Evolutionary conservation across 2,113 vertebrate genomes (phyloP).

Genomic region (Pedetes capensis): DNA sequence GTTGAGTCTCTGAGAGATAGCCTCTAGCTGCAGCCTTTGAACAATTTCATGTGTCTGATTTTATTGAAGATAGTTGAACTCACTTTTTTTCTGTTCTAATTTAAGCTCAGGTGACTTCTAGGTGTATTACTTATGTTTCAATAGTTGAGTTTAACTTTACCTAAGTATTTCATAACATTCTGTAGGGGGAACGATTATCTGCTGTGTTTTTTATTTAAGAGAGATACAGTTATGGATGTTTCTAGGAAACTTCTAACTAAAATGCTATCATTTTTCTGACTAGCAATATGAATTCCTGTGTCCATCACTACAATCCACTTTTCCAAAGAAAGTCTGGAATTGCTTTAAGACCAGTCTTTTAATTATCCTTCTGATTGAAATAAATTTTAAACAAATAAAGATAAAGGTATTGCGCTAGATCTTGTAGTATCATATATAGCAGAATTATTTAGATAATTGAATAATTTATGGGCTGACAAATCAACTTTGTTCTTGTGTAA

Average conservation of each 20-base stretch:
- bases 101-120: background rate
- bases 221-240: background rate
- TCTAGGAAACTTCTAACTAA: background rate
- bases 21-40: background rate
- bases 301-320: background rate
- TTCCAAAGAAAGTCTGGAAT: background rate
- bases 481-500: background rate
- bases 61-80: background rate
- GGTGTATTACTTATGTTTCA: background rate
- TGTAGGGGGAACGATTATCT: background rate
- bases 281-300: background rate
- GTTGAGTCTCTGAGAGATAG: background rate
- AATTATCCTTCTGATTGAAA: slow-evolving; percentile 17
- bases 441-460: background rate
- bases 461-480: background rate
- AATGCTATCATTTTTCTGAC: background rate
- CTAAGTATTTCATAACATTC: background rate
- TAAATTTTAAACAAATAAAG: background rate
- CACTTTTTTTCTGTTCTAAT: background rate
- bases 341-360: background rate
- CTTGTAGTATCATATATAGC: background rate
- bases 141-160: background rate
- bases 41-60: background rate
- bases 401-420: background rate
- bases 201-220: background rate